Evolutionary conservation across 1,140 invertebrate species (phyloP).

Genomic region (Brevipalpus yothersi): DNA sequence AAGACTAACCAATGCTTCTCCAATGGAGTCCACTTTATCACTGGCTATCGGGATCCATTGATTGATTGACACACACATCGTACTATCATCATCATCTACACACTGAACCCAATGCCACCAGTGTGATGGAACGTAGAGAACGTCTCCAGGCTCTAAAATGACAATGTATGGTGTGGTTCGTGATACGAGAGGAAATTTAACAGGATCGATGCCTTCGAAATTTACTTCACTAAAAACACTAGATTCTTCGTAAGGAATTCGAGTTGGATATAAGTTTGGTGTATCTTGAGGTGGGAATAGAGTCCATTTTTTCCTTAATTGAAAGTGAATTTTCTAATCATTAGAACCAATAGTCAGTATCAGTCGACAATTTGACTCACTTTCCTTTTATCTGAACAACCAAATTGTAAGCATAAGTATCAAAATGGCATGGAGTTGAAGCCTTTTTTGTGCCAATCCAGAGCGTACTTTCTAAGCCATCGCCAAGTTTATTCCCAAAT

Average conservation of each 20-base stretch:
- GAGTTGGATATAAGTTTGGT: conserved; percentile 39
- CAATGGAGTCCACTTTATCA: too few relatives aligned
- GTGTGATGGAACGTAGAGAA: conserved; percentile 34
- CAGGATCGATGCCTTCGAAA: conserved; percentile 29
- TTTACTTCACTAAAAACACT: conserved; percentile 71
- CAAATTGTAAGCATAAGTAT: conserved; percentile 81
- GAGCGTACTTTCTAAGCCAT: conserved; percentile 43
- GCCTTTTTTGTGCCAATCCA: conserved; percentile 71
- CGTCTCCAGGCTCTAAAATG: conserved; percentile 27
- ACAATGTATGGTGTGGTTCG: conserved; percentile 21
- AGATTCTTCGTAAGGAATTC: conserved; percentile 88
- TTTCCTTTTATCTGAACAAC: conserved; percentile 62
- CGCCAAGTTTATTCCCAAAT: conserved; percentile 23
- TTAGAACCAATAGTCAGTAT: too few relatives aligned
- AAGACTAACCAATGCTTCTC: not conserved
- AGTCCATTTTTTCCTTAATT: conserved; percentile 62
- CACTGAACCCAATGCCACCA: conserved; percentile 32
- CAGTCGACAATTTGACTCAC: conserved; percentile 27
- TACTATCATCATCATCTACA: conserved; percentile 1
- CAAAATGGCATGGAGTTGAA: conserved; percentile 76
- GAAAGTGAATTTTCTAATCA: not conserved
- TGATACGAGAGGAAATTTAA: conserved; percentile 18
- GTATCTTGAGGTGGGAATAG: conserved; percentile 58
- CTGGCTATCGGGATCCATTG: not conserved
- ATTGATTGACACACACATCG: conserved; percentile 7